Percentiles rank a stretch among this genome's conserved stretches.
These are phyloP conservation scores for Tragelaphus eurycerus DNA, from an alignment of 2,797 vertebrate species.

Conservation along the genomic window DNA sequence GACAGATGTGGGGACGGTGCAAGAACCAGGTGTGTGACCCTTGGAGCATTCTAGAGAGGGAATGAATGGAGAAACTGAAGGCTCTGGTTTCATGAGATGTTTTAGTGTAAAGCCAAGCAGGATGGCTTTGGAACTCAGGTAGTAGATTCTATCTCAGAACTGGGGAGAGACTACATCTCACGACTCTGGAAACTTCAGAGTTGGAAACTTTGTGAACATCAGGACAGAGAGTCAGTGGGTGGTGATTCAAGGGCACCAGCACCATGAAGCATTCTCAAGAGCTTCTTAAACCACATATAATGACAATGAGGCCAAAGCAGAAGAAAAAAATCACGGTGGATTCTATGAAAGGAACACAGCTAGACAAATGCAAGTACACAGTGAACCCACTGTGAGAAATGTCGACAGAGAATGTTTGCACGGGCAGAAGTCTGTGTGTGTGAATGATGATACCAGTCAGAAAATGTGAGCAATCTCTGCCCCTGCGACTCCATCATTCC, in stretches of 20 bases:
- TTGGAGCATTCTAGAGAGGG: neutral
- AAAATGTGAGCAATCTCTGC: neutral
- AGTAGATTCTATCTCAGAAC: neutral
- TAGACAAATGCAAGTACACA: neutral
- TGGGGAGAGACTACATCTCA: neutral
- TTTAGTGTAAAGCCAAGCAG: neutral
- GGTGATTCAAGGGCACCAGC: neutral
- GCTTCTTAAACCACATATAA: neutral
- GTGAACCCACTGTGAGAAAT: neutral
- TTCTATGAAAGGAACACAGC: neutral
- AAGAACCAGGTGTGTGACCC: neutral
- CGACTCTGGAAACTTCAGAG: neutral
- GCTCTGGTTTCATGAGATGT: neutral
- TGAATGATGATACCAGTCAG: neutral
- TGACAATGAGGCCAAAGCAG: neutral
- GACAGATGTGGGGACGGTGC: neutral
- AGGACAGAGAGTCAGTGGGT: neutral
- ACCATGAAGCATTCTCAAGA: neutral
- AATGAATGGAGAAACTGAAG: neutral
- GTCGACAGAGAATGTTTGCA: neutral
- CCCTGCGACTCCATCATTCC: too few species aligned
- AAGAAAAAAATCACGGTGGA: neutral
- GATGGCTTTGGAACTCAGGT: neutral
- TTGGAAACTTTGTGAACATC: neutral
- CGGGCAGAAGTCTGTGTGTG: neutral